phyloP scores from a whole-genome alignment of 2,797 vertebrate species.

The Tinamus major region DNA sequence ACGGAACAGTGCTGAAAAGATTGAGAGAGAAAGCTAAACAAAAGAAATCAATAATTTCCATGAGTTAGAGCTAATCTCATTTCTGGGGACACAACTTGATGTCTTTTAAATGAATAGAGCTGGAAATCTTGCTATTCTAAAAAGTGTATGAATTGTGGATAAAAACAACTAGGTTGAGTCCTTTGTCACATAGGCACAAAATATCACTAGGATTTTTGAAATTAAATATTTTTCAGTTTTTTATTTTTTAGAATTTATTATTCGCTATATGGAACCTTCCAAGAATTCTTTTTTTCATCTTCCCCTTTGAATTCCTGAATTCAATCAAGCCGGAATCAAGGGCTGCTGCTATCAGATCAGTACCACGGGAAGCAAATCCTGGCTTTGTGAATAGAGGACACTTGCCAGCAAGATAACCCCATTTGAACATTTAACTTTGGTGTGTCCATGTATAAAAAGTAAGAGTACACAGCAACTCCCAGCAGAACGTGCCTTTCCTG shows the following conservation, averaged over 20 bases:
- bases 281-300: not conserved
- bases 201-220: rapidly evolving
- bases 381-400: conserved; percentile 2
- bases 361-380: not conserved
- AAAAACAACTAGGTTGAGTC: not conserved
- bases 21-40: not conserved
- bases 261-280: not conserved
- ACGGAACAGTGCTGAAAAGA: not conserved
- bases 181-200: not conserved
- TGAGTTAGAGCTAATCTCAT: not conserved
- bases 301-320: not conserved
- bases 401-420: conserved; percentile 20
- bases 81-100: not conserved
- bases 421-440: not conserved
- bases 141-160: not conserved
- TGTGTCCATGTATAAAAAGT: conserved; percentile 18
- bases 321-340: not conserved
- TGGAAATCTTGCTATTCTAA: not conserved
- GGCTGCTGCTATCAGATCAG: conserved; percentile 16
- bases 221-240: not conserved
- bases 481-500: not conserved
- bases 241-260: not conserved
- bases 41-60: not conserved
- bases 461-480: conserved; percentile 38
- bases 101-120: not conserved